These are phyloP conservation scores for Acanthurus lineatus DNA, from an alignment of 2,797 vertebrate genomes.

Conservation along the genomic window DNA sequence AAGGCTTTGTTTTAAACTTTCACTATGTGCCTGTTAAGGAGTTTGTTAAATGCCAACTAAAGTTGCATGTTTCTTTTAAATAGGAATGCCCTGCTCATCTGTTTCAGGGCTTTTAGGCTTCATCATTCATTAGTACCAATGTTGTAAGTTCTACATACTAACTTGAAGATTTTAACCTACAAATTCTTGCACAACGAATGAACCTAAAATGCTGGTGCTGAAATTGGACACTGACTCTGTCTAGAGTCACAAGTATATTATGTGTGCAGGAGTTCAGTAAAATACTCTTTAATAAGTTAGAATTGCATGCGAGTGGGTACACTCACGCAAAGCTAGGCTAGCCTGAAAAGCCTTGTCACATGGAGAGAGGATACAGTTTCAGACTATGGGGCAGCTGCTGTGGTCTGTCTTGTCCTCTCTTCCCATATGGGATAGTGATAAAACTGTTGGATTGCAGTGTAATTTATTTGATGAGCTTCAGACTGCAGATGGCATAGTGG, in stretches of 20 bases:
- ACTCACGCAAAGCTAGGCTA: background rate
- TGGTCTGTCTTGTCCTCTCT: conserved; percentile 11
- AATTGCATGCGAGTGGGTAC: background rate
- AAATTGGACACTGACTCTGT: conserved; percentile 7
- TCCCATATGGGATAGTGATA: conserved; percentile 35
- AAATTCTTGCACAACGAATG: conserved; percentile 5
- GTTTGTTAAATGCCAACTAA: background rate
- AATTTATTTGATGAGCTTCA: conserved; percentile 24
- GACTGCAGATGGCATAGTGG: conserved; percentile 4
- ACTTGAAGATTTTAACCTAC: background rate
- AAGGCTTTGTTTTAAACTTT: background rate
- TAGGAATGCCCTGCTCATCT: background rate
- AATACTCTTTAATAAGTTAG: conserved; percentile 12
- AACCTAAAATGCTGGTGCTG: background rate
- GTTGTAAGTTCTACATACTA: background rate
- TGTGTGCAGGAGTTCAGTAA: background rate
- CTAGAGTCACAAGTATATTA: conserved; percentile 6
- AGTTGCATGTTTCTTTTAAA: background rate
- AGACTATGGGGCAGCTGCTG: conserved; percentile 51
- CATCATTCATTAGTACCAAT: background rate
- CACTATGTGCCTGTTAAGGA: background rate
- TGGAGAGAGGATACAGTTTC: conserved; percentile 45
- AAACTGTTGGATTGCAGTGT: conserved; percentile 25
- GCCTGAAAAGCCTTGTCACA: conserved; percentile 21
- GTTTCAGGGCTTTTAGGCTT: background rate